A percentile compares a stretch with the other conserved stretches of the same genome.
phyloP scores from a whole-genome alignment of 2,113 vertebrate species.

The Fregata magnificens region DNA sequence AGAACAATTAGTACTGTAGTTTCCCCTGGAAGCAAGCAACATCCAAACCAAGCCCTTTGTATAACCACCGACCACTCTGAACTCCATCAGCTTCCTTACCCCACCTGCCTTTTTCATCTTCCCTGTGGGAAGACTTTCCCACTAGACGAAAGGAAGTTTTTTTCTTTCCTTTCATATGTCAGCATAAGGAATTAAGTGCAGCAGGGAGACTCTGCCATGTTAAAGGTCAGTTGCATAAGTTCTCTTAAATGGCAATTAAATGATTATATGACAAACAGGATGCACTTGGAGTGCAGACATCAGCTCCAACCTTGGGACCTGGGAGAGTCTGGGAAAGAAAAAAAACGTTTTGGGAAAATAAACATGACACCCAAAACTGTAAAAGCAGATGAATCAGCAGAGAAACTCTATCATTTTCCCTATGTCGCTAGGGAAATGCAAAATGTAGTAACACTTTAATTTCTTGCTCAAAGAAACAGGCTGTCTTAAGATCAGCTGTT shows the following conservation, averaged over 20 bases:
- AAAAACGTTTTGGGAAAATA: constrained; percentile 54
- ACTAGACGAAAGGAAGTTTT: constrained; percentile 41
- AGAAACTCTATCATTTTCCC: background rate
- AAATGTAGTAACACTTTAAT: constrained; percentile 36
- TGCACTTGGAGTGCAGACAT: constrained; percentile 57
- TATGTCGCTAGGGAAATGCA: background rate
- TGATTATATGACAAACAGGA: constrained; percentile 72
- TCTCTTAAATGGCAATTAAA: constrained; percentile 69
- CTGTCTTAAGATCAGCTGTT: background rate
- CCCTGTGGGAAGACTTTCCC: constrained; percentile 20
- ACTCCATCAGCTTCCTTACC: background rate
- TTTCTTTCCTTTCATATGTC: constrained; percentile 60
- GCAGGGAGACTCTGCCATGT: constrained; percentile 45
- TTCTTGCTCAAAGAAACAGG: constrained; percentile 18
- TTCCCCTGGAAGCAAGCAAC: constrained; percentile 7
- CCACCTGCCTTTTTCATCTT: constrained; percentile 32
- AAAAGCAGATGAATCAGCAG: constrained; percentile 62
- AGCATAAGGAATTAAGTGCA: constrained; percentile 40
- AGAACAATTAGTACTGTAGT: background rate
- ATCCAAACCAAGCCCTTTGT: background rate
- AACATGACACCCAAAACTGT: constrained; percentile 59
- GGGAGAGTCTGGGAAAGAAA: constrained; percentile 75
- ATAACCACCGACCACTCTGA: background rate
- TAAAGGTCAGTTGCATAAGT: constrained; percentile 74
- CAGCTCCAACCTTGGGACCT: constrained; percentile 63